Evolutionary conservation across 2,797 vertebrate species (phyloP).

Genomic region (Myotis daubentonii): DNA sequence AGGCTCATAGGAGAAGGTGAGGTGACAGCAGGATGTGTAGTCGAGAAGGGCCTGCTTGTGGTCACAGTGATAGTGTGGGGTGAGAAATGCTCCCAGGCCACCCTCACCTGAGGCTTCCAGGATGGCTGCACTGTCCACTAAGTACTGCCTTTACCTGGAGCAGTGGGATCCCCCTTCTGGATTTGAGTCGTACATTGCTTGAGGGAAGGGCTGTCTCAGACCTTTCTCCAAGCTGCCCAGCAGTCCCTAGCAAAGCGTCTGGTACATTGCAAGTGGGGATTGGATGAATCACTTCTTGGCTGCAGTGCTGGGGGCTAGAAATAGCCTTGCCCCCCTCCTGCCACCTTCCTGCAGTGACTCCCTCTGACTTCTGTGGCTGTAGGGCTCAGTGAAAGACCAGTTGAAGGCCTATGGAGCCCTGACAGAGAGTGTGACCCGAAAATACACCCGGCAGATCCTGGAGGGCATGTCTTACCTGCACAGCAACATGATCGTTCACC

Average conservation of each 20-base stretch:
- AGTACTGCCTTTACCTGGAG: not conserved
- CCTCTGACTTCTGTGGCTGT: slow-evolving; percentile 54
- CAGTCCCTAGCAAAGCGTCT: not conserved
- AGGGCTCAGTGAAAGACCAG: slow-evolving; percentile 99
- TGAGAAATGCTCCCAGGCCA: not conserved
- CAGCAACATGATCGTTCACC: slow-evolving; percentile 99
- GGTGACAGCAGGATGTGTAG: not conserved
- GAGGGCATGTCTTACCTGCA: slow-evolving; percentile 98
- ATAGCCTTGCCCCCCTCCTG: not conserved
- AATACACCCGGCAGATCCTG: slow-evolving; percentile 97
- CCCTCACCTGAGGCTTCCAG: not conserved
- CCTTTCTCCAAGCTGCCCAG: not conserved
- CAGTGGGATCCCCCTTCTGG: not conserved
- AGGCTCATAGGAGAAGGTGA: not conserved
- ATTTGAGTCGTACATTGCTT: not conserved
- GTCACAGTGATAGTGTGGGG: not conserved
- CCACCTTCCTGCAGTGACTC: not conserved
- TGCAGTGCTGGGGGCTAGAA: not conserved
- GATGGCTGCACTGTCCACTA: not conserved
- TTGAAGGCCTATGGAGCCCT: slow-evolving; percentile 97
- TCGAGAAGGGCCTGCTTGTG: not conserved
- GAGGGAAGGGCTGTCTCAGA: not conserved
- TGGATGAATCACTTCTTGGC: not conserved
- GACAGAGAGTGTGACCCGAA: slow-evolving; percentile 97
- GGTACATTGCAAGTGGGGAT: not conserved